A percentile compares a stretch with the other conserved stretches of the same genome.
phyloP scores from a whole-genome alignment of 2,797 vertebrate species.

The Sebastes taczanowskii region DNA sequence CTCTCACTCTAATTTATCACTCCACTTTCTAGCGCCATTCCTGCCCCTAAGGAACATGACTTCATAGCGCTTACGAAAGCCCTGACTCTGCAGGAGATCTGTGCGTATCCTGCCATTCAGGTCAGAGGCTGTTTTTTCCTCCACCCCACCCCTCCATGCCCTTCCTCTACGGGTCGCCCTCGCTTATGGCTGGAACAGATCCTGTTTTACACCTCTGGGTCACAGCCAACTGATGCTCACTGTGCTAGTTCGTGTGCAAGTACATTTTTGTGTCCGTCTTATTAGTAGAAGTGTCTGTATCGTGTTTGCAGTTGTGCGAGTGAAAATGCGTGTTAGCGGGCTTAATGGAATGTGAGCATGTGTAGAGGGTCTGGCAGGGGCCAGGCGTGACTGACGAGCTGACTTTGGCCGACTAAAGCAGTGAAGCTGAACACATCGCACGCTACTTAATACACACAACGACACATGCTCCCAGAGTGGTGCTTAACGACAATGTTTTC shows the following conservation, averaged over 20 bases:
- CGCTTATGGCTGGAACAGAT: constrained; percentile 37
- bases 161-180: constrained; percentile 33
- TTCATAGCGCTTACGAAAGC: constrained; percentile 51
- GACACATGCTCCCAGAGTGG: constrained; percentile 33
- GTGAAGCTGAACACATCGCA: constrained; percentile 49
- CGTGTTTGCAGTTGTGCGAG: constrained; percentile 19
- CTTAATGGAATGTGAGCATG: constrained; percentile 60
- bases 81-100: constrained; percentile 49
- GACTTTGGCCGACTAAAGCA: constrained; percentile 51
- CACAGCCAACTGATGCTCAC: constrained; percentile 27
- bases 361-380: constrained; percentile 55
- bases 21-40: constrained; percentile 17
- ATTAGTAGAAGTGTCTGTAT: constrained; percentile 13
- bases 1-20: constrained; percentile 45
- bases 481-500: constrained; percentile 39
- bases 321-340: constrained; percentile 33
- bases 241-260: background rate
- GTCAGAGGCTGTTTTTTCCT: constrained; percentile 38
- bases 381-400: constrained; percentile 66
- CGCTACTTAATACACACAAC: constrained; percentile 37
- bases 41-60: constrained; percentile 40
- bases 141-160: constrained; percentile 4
- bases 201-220: constrained; percentile 54
- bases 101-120: constrained; percentile 35
- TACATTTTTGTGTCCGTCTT: background rate